Conservation (phyloP, 2,797 vertebrate genomes). For the Oreochromis mossambicus region DNA sequence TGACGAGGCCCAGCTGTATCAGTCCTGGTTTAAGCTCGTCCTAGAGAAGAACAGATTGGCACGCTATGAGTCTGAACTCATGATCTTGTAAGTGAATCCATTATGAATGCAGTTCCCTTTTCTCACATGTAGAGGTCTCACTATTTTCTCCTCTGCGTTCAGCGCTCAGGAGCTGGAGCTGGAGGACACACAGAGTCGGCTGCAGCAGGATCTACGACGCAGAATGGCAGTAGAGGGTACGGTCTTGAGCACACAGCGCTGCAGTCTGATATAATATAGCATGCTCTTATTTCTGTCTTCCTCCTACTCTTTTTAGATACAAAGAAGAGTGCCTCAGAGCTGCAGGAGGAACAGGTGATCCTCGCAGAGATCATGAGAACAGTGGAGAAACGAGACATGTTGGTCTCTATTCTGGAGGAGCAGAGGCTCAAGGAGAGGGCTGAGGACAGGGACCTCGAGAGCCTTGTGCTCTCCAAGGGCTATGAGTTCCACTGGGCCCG, state of each 20-base stretch:
- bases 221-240: slow-evolving; percentile 84
- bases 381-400: slow-evolving; percentile 84
- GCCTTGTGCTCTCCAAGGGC: slow-evolving; percentile 69
- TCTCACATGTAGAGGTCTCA: background rate
- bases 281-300: background rate
- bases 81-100: slow-evolving; percentile 76
- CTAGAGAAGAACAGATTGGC: slow-evolving; percentile 93
- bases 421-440: slow-evolving; percentile 83
- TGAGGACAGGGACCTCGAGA: slow-evolving; percentile 83
- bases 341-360: slow-evolving; percentile 79
- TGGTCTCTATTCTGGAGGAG: slow-evolving; percentile 83
- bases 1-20: slow-evolving; percentile 84
- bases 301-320: slow-evolving; percentile 56
- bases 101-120: background rate
- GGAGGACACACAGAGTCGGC: slow-evolving; percentile 87
- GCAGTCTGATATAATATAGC: background rate
- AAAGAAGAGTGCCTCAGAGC: slow-evolving; percentile 72
- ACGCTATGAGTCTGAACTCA: slow-evolving; percentile 90
- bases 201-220: slow-evolving; percentile 83
- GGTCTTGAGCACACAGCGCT: background rate
- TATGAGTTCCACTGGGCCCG: slow-evolving; percentile 71
- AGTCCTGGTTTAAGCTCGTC: slow-evolving; percentile 92
- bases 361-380: slow-evolving; percentile 86
- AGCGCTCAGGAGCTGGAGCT: slow-evolving; percentile 91
- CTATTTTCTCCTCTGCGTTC: background rate